These are phyloP conservation scores for Rhincodon typus DNA, from an alignment of 2,797 vertebrate genomes.

Conservation along the genomic window DNA sequence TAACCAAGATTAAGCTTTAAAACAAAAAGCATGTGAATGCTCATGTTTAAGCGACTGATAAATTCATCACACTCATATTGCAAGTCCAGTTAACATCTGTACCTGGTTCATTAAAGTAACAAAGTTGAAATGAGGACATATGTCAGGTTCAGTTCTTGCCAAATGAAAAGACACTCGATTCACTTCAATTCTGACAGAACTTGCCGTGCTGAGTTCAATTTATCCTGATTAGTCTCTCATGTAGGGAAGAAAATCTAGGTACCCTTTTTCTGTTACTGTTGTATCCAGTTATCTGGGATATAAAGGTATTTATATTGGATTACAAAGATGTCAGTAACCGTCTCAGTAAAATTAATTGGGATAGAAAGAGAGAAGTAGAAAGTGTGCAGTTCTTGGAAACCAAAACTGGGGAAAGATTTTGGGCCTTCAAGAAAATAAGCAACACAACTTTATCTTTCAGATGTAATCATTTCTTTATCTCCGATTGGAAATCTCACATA, in stretches of 20 bases:
- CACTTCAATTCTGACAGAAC: not conserved
- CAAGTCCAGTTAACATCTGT: not conserved
- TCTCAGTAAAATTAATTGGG: not conserved
- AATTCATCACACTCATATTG: not conserved
- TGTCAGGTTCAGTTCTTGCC: not conserved
- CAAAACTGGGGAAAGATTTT: not conserved
- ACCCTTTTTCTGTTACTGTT: not conserved
- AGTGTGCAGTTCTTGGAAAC: not conserved
- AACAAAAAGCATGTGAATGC: not conserved
- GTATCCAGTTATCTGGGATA: not conserved
- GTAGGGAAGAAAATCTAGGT: not conserved
- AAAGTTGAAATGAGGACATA: not conserved
- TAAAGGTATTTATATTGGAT: not conserved
- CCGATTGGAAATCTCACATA: not conserved
- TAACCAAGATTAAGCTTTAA: not conserved
- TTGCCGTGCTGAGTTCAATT: not conserved
- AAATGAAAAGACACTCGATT: not conserved
- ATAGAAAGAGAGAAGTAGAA: not conserved
- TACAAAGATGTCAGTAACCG: not conserved
- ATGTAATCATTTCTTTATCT: not conserved
- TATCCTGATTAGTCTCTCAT: not conserved
- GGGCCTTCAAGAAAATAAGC: not conserved
- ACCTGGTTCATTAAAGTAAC: slow-evolving; percentile 7
- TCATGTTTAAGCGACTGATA: not conserved
- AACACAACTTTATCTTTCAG: not conserved